Conservation (phyloP, 2,797 vertebrate species). For the Sebastiscus tertius region DNA sequence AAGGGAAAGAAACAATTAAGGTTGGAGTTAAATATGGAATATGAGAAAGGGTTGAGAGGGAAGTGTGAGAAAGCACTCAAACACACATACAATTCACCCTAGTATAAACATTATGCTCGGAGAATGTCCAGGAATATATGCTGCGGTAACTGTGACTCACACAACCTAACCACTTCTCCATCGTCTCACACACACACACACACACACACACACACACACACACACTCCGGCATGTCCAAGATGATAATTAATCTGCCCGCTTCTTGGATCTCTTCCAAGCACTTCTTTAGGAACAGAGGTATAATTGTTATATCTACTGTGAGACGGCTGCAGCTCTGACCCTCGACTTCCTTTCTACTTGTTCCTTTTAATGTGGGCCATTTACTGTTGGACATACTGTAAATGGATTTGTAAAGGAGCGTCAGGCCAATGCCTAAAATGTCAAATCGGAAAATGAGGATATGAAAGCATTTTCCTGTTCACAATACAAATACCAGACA, state of each 20-base stretch:
- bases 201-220: constrained; percentile 30
- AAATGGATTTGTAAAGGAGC: constrained; percentile 30
- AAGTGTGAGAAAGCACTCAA: constrained; percentile 41
- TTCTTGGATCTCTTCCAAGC: constrained; percentile 59
- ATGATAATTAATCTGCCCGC: constrained; percentile 71
- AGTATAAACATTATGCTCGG: constrained; percentile 78
- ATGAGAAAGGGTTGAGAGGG: constrained; percentile 3
- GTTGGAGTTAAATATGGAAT: constrained; percentile 37
- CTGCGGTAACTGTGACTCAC: constrained; percentile 78
- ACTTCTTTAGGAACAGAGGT: constrained; percentile 61
- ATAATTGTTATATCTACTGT: constrained; percentile 60
- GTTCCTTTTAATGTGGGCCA: constrained; percentile 32
- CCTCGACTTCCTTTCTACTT: constrained; percentile 34
- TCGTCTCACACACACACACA: constrained; percentile 30
- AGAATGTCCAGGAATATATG: constrained; percentile 77
- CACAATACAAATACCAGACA: constrained; percentile 58
- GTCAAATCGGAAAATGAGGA: constrained; percentile 27
- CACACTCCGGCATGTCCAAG: constrained; percentile 28
- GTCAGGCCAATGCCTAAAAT: constrained; percentile 8
- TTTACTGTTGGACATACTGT: constrained; percentile 11
- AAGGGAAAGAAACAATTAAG: constrained; percentile 32
- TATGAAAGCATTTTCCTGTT: constrained; percentile 38
- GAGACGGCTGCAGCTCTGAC: constrained; percentile 42
- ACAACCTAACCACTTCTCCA: constrained; percentile 64
- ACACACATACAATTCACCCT: constrained; percentile 37